phyloP scores from a whole-genome alignment of 2,113 vertebrate species.

The Bungarus multicinctus region DNA sequence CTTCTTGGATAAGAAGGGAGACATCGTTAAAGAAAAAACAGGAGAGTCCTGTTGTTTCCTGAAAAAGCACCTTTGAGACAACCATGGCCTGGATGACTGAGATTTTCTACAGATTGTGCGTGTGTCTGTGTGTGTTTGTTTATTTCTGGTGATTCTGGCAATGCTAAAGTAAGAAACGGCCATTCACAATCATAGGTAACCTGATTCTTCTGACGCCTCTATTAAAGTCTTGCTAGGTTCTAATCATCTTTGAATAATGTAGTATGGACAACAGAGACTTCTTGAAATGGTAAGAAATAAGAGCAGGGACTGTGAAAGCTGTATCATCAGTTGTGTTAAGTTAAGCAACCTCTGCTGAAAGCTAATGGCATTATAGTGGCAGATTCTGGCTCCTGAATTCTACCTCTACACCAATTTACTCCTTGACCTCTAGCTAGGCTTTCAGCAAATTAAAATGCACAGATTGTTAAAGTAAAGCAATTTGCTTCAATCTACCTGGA shows the following conservation, averaged over 20 bases:
- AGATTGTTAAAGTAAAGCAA: constrained; percentile 7
- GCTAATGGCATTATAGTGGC: background rate
- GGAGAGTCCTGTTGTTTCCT: too few species aligned
- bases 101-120: too few species aligned
- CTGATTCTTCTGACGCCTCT: background rate
- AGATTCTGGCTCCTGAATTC: constrained; percentile 4
- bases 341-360: constrained; percentile 12
- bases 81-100: too few species aligned
- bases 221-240: background rate
- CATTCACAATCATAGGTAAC: background rate
- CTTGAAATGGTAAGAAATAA: background rate
- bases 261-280: background rate
- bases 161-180: background rate
- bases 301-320: background rate
- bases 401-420: constrained; percentile 19
- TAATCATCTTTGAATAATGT: background rate
- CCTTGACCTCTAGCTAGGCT: background rate
- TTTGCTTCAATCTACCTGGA: constrained; percentile 4
- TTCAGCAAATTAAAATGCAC: constrained; percentile 36
- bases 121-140: background rate
- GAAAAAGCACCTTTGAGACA: too few species aligned
- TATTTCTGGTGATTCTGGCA: constrained; percentile 3
- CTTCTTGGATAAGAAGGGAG: too few species aligned
- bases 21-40: too few species aligned
- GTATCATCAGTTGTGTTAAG: background rate